Evolutionary conservation across 2,888 invertebrate genomes (phyloP).

Genomic region (Colostygia pectinataria): DNA sequence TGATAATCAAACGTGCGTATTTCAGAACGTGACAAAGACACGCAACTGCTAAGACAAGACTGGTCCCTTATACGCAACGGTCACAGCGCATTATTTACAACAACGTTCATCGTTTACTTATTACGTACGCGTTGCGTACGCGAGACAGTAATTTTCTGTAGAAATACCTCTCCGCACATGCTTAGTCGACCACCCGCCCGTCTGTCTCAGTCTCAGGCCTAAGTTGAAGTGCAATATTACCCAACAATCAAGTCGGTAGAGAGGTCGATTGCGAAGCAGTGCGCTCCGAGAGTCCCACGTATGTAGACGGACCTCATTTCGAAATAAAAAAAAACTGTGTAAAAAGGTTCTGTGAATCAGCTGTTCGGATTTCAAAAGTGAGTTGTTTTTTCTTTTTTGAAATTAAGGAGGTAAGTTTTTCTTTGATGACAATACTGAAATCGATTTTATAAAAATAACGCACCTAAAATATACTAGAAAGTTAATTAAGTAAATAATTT

Average conservation of each 20-base stretch:
- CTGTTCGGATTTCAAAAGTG: conserved; percentile 37
- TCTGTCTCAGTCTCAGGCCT: conserved; percentile 25
- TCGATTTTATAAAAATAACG: too few species aligned
- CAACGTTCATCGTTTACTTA: too few species aligned
- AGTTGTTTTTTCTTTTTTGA: conserved; percentile 28
- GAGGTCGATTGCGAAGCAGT: conserved; percentile 52
- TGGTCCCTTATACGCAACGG: too few species aligned
- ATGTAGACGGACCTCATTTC: conserved; percentile 41
- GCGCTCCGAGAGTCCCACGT: conserved; percentile 39
- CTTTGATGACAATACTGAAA: too few species aligned
- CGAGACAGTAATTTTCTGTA: too few species aligned
- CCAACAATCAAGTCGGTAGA: conserved; percentile 47
- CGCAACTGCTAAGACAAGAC: too few species aligned
- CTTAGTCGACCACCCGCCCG: conserved; percentile 12
- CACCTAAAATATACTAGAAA: too few species aligned
- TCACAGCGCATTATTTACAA: too few species aligned
- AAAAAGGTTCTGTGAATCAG: conserved; percentile 34
- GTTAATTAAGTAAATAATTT: too few species aligned
- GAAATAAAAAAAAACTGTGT: conserved; percentile 33
- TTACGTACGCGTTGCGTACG: too few species aligned
- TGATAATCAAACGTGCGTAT: too few species aligned
- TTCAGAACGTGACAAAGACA: too few species aligned
- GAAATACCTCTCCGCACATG: conserved; percentile 7
- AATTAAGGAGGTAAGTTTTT: background rate
- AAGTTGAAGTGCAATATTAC: conserved; percentile 53